Percentiles rank a stretch among this genome's conserved stretches.
phyloP scores from a whole-genome alignment of 2,888 invertebrate species.

The Amphiduros pacificus region DNA sequence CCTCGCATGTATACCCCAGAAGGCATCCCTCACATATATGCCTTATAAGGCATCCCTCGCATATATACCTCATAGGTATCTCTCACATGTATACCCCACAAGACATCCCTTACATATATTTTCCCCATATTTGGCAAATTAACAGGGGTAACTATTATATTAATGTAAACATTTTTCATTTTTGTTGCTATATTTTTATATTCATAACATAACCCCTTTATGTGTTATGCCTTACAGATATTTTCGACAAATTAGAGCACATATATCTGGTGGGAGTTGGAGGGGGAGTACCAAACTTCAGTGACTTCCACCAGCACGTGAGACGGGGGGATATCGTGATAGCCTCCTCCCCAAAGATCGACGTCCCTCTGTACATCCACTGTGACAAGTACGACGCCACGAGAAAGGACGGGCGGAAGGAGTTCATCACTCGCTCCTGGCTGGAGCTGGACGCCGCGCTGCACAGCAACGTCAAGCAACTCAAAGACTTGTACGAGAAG shows the following conservation, averaged over 20 bases:
- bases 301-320: slow-evolving; percentile 90
- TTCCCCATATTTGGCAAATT: too few relatives aligned
- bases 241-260: slow-evolving; percentile 89
- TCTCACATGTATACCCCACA: too few relatives aligned
- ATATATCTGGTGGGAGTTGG: slow-evolving; percentile 95
- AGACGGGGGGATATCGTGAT: slow-evolving; percentile 69
- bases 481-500: slow-evolving; percentile 62
- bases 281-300: slow-evolving; percentile 95
- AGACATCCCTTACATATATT: too few relatives aligned
- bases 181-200: too few relatives aligned
- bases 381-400: slow-evolving; percentile 67
- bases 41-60: too few relatives aligned
- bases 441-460: slow-evolving; percentile 75
- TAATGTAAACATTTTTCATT: not conserved
- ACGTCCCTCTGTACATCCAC: slow-evolving; percentile 71
- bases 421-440: slow-evolving; percentile 41
- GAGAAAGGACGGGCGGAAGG: slow-evolving; percentile 44
- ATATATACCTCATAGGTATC: too few relatives aligned
- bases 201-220: too few relatives aligned
- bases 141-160: not conserved
- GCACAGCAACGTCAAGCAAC: slow-evolving; percentile 72
- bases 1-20: too few relatives aligned
- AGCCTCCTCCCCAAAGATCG: slow-evolving; percentile 39
- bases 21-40: too few relatives aligned
- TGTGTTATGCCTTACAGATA: slow-evolving; percentile 76